These are phyloP conservation scores for Megaleporinus macrocephalus DNA, from an alignment of 2,113 vertebrate genomes.

Conservation along the genomic window DNA sequence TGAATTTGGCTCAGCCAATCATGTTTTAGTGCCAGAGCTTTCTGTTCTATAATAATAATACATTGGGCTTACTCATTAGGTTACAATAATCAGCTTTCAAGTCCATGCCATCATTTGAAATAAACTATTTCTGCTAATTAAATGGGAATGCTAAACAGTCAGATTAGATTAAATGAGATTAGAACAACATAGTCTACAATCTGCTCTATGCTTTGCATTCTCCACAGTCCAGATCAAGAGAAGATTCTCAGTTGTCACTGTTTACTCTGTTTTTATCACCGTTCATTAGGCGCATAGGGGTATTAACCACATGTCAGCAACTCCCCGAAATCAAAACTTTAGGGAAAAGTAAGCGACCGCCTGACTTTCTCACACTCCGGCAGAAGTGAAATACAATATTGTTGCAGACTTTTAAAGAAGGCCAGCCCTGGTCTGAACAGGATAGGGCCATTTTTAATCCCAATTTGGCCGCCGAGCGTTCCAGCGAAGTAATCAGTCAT, in stretches of 20 bases:
- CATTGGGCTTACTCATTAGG: background rate
- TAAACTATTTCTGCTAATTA: background rate
- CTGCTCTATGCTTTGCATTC: background rate
- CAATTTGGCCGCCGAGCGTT: constrained; percentile 13
- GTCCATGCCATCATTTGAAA: background rate
- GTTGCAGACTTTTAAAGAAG: background rate
- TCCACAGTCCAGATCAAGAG: background rate
- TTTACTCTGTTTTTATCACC: background rate
- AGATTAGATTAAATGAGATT: background rate
- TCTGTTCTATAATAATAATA: background rate
- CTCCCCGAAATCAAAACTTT: background rate
- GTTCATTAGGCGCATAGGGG: background rate
- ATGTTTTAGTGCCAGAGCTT: background rate
- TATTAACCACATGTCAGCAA: background rate
- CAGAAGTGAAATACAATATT: background rate
- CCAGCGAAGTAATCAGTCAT: constrained; percentile 40
- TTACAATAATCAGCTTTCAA: background rate
- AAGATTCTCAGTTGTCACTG: background rate
- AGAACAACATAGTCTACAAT: background rate
- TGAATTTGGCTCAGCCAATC: no score
- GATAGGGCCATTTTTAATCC: constrained; percentile 33
- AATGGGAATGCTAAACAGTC: background rate
- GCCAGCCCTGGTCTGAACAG: background rate
- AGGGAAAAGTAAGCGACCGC: background rate
- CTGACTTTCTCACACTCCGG: background rate